A percentile compares a stretch with the other conserved stretches of the same genome.
Conservation (phyloP, 1,140 invertebrate species). For the Ladona fulva region DNA sequence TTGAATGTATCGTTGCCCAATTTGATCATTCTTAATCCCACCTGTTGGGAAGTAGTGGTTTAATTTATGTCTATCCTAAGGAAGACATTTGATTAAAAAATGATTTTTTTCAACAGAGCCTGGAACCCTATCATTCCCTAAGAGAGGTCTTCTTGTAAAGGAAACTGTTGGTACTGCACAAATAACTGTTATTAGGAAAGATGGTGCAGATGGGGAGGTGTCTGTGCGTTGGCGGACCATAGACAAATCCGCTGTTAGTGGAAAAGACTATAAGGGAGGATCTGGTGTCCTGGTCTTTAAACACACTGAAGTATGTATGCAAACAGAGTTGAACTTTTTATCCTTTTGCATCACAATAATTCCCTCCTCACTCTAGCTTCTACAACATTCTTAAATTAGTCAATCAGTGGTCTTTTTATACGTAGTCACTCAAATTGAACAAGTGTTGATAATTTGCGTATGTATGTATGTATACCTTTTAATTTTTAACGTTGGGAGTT, state of each 20-base stretch:
- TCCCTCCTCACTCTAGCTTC: no score
- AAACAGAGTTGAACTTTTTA: no score
- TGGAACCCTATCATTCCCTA: constrained; percentile 48
- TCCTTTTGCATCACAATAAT: no score
- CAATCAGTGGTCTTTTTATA: no score
- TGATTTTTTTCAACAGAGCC: constrained; percentile 39
- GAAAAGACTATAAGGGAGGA: constrained; percentile 46
- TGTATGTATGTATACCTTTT: no score
- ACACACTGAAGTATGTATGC: constrained; percentile 42
- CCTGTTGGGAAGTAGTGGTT: constrained; percentile 18
- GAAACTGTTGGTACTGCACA: constrained; percentile 46
- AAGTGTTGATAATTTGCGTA: no score
- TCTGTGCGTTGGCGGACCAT: constrained; percentile 47
- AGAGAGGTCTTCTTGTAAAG: constrained; percentile 50
- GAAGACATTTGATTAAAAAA: no score
- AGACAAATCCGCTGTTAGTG: constrained; percentile 47
- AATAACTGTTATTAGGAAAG: constrained; percentile 43
- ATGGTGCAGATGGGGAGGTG: constrained; percentile 49
- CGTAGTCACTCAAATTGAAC: no score
- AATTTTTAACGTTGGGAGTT: no score
- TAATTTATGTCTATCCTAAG: no score
- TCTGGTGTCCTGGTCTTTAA: constrained; percentile 47
- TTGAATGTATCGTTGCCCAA: no score
- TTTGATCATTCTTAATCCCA: constrained; percentile 6
- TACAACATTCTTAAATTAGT: no score